phyloP scores from a whole-genome alignment of 2,113 vertebrate genomes.

The Desmodus rotundus region DNA sequence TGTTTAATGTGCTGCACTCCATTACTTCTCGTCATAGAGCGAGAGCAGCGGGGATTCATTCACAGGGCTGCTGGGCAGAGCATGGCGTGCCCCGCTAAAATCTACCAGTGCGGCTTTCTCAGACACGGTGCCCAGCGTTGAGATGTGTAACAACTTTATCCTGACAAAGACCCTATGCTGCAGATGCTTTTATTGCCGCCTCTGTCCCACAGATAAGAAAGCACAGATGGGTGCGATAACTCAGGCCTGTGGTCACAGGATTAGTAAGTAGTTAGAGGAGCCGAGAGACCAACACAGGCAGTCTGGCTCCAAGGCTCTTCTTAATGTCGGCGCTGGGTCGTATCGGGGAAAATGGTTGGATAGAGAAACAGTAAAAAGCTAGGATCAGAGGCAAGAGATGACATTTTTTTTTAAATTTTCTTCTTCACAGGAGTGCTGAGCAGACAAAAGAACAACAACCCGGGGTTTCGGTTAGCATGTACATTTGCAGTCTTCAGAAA shows the following conservation, averaged over 20 bases:
- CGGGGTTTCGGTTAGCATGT: background rate
- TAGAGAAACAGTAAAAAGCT: background rate
- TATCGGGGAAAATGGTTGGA: no score
- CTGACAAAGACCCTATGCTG: background rate
- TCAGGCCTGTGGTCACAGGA: background rate
- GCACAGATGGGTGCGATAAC: background rate
- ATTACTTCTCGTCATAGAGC: background rate
- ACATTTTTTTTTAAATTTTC: background rate
- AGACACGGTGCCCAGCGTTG: background rate
- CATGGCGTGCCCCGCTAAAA: accelerated
- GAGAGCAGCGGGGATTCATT: background rate
- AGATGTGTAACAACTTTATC: background rate
- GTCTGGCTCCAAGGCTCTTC: background rate
- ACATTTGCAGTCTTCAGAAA: background rate
- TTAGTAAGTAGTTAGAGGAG: background rate
- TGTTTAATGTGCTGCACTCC: background rate
- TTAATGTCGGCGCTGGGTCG: accelerated
- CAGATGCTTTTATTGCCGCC: background rate
- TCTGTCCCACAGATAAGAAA: background rate
- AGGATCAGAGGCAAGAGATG: background rate
- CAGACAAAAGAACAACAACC: background rate
- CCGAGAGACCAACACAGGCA: background rate
- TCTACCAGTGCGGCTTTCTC: background rate
- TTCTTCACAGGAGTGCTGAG: background rate
- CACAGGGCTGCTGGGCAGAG: accelerated